A percentile compares a stretch with the other conserved stretches of the same genome.
phyloP scores from a whole-genome alignment of 2,888 invertebrate species.

The Drosophila eohydei region DNA sequence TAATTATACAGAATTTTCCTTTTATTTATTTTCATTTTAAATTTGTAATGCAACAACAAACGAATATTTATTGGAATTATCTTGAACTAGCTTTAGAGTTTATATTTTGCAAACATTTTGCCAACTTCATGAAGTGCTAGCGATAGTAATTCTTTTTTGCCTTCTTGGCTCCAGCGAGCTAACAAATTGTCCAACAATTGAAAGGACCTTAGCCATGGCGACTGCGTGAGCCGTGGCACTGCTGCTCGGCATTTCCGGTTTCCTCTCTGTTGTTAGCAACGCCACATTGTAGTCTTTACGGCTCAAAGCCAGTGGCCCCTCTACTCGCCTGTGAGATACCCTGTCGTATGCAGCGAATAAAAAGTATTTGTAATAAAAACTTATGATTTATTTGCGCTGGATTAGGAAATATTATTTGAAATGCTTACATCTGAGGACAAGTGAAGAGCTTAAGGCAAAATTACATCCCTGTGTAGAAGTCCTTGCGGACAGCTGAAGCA shows the following conservation, averaged over 20 bases:
- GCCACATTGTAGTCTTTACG: conserved; percentile 63
- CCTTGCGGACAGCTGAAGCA: background rate
- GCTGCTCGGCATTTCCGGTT: conserved; percentile 72
- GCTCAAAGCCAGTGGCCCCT: background rate
- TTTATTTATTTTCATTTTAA: no score
- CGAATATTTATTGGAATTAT: conserved; percentile 16
- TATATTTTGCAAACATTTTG: conserved; percentile 42
- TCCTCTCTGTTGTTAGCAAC: conserved; percentile 67
- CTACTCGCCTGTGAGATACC: conserved; percentile 7
- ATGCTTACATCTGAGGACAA: conserved; percentile 2
- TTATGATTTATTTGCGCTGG: conserved; percentile 3
- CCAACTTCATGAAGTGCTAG: conserved; percentile 42
- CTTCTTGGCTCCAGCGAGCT: conserved; percentile 16
- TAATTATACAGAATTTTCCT: background rate
- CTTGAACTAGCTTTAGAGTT: conserved; percentile 22
- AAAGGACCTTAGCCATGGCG: conserved; percentile 37
- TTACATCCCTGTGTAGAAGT: background rate
- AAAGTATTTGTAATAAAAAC: conserved; percentile 3
- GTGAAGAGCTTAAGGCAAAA: background rate
- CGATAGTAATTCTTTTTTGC: conserved; percentile 11
- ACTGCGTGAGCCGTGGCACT: conserved; percentile 55
- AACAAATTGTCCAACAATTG: conserved; percentile 64
- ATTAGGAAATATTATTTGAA: conserved; percentile 1
- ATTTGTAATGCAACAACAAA: background rate
- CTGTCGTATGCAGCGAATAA: background rate